phyloP scores from a whole-genome alignment of 2,888 invertebrate genomes.

The Dorcus parallelipipedus region DNA sequence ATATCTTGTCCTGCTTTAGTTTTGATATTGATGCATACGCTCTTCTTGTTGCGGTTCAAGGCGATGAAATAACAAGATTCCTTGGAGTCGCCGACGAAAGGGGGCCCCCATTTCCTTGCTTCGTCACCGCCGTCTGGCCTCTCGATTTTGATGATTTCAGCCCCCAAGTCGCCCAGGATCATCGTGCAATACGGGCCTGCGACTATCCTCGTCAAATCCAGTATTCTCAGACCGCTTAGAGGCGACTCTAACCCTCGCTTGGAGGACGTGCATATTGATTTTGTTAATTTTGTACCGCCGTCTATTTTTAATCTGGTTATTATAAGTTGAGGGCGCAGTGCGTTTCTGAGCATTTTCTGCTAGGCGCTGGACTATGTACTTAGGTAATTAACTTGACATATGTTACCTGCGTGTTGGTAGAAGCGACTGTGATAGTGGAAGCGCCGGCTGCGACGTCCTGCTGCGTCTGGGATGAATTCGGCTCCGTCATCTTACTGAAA shows the following conservation, averaged over 20 bases:
- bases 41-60: slow-evolving; percentile 93
- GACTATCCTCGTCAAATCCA: slow-evolving; percentile 82
- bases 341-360: slow-evolving; percentile 8
- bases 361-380: background rate
- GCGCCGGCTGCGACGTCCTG: slow-evolving; percentile 25
- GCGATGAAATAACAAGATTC: slow-evolving; percentile 81
- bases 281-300: slow-evolving; percentile 3
- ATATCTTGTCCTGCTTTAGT: slow-evolving; percentile 60
- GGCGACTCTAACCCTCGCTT: slow-evolving; percentile 47
- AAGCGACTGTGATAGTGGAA: slow-evolving; percentile 41
- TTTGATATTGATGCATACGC: slow-evolving; percentile 84
- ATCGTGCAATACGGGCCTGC: slow-evolving; percentile 95
- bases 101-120: slow-evolving; percentile 90
- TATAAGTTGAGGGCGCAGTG: slow-evolving; percentile 7
- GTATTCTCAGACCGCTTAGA: slow-evolving; percentile 65
- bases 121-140: slow-evolving; percentile 82
- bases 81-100: slow-evolving; percentile 58
- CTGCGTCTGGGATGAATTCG: slow-evolving; percentile 22
- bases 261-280: slow-evolving; percentile 11
- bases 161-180: slow-evolving; percentile 89
- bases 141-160: slow-evolving; percentile 91
- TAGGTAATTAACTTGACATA: background rate
- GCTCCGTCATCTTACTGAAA: slow-evolving; percentile 28
- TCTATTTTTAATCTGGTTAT: slow-evolving; percentile 11
- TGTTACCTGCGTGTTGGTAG: slow-evolving; percentile 43